A percentile compares a stretch with the other conserved stretches of the same genome.
Conservation (phyloP, 2,888 invertebrate genomes). For the Platycheirus albimanus region DNA sequence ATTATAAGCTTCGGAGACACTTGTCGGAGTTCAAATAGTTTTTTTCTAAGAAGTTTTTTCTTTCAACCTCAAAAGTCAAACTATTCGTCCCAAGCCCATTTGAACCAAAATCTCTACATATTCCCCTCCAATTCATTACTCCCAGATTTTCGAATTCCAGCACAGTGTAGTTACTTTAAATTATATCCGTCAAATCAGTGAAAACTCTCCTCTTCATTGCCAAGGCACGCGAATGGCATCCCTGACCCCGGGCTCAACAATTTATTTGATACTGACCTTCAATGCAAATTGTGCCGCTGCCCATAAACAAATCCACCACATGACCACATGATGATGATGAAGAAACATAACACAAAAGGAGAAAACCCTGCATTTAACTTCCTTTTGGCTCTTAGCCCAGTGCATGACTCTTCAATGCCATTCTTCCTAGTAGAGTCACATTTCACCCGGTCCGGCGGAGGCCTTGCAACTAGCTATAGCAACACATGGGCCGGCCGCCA, state of each 20-base stretch:
- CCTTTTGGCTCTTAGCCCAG: conserved; percentile 60
- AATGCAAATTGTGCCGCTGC: conserved; percentile 43
- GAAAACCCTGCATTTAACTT: conserved; percentile 47
- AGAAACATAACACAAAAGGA: conserved; percentile 16
- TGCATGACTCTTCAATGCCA: conserved; percentile 15
- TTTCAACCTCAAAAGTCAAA: too few relatives aligned
- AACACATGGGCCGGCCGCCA: background rate
- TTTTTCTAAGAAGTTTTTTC: too few relatives aligned
- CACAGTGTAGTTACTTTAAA: background rate
- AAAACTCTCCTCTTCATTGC: conserved; percentile 37
- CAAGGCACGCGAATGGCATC: conserved; percentile 64
- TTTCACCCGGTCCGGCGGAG: conserved; percentile 4
- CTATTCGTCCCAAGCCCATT: too few relatives aligned
- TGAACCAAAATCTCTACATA: too few relatives aligned
- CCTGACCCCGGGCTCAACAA: conserved; percentile 59
- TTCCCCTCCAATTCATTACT: too few relatives aligned
- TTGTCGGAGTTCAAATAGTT: too few relatives aligned
- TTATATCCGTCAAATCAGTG: conserved; percentile 32
- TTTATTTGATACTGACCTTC: conserved; percentile 50
- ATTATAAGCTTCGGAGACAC: too few relatives aligned
- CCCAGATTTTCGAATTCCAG: too few relatives aligned
- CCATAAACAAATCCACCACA: conserved; percentile 28
- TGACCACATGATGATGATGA: background rate
- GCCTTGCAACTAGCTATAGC: too few relatives aligned
- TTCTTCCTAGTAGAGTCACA: conserved; percentile 31